Base-by-base conservation (phyloP, 2,113 vertebrate species). In the Lycocorax pyrrhopterus region DNA sequence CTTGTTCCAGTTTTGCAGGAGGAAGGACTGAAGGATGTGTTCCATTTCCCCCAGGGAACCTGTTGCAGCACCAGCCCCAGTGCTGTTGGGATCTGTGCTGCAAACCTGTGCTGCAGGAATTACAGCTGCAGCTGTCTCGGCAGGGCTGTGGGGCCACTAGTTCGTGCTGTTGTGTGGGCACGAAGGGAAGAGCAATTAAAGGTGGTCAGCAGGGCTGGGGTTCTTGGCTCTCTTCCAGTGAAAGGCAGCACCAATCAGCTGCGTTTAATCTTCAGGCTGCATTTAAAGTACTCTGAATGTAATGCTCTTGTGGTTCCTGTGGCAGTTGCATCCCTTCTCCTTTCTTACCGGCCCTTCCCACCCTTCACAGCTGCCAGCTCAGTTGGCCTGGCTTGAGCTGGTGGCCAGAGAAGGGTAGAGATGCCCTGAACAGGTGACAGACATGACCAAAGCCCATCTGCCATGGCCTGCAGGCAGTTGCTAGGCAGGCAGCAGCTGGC, bases 401-500 rank as follows among this genome's bases (percentile, higher is more conserved):
- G 58, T 95, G 88, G 49, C 78, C 53, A 33, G 56, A n/a, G 73
- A 41, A 58, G 49, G 33, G 22, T 16, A 12, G 81, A 14, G 39
- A 46, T 92, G 52, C 58, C 56, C 62, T 80, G 62, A 56, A 21
- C 87, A 89, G 89, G 87, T 87, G 88, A 90, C 75, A 76, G 21
- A 85, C 55, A 20, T 49, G 75, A 37, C 49, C 0, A 1, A 68
- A 92, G 29, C 41, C 78, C 49, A 53, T 91, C 85, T 92, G 72
- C 82, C 7, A 1, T 20, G n/a, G 35, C 47, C 81, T 74, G 69
- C 39, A 75, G 78, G 85, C 82, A 59, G 35, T 78, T 82, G 44
- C 72, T 83, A 58, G 43, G 72, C 66, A 87, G 62, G 55, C 80
- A 76, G 85, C 37, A 92, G 84, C 76, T 93, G 92, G 49, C 53